These are phyloP conservation scores for Kuschelorhynchus macadamiae DNA, from an alignment of 2,888 invertebrate species.

Conservation along the genomic window DNA sequence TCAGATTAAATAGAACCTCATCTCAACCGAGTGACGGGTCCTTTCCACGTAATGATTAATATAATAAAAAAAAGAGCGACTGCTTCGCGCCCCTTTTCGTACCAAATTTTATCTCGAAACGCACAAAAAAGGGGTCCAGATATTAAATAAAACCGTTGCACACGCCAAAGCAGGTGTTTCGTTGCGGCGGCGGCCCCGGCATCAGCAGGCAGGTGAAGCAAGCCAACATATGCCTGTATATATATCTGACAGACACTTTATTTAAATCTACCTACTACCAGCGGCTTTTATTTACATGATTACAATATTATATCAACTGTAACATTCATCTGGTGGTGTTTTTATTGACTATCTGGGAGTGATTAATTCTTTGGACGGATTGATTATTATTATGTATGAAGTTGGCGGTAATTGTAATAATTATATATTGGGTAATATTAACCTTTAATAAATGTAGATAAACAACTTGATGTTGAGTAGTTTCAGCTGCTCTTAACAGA, in stretches of 20 bases:
- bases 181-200: neutral
- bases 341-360: no score
- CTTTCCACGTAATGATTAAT: neutral
- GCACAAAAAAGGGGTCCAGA: slow-evolving; percentile 40
- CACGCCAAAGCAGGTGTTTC: slow-evolving; percentile 42
- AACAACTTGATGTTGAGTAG: no score
- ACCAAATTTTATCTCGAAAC: slow-evolving; percentile 37
- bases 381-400: no score
- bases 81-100: slow-evolving; percentile 22
- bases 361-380: no score
- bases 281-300: slow-evolving; percentile 23
- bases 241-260: slow-evolving; percentile 40
- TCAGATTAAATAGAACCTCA: no score
- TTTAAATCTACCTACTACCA: slow-evolving; percentile 32
- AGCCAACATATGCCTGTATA: slow-evolving; percentile 35
- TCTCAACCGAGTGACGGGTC: neutral
- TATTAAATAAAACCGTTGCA: slow-evolving; percentile 33
- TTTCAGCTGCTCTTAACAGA: no score
- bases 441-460: no score
- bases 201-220: slow-evolving; percentile 43
- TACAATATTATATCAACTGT: slow-evolving; percentile 34
- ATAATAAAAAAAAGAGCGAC: neutral
- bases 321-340: slow-evolving; percentile 27
- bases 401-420: no score
- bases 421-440: no score